Evolutionary conservation across 2,888 invertebrate species (phyloP).

Genomic region (Pyrocoelia pectoralis): DNA sequence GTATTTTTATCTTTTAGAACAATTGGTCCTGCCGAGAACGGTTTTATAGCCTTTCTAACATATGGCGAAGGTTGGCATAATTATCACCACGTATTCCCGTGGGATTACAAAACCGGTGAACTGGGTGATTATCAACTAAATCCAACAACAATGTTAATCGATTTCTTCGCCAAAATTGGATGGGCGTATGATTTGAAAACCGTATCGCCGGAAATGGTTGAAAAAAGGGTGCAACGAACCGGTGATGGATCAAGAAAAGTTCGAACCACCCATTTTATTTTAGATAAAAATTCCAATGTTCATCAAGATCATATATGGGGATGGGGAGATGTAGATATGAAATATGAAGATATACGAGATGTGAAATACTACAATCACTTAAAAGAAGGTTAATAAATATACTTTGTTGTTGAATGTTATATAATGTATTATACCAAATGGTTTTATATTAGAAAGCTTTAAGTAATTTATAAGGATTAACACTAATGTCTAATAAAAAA

Average conservation of each 20-base stretch:
- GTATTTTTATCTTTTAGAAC: conserved; percentile 67
- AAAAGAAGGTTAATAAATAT: too few relatives aligned
- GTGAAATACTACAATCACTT: too few relatives aligned
- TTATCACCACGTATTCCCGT: conserved; percentile 92
- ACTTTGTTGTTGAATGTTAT: too few relatives aligned
- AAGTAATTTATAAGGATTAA: too few relatives aligned
- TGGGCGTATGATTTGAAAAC: conserved; percentile 87
- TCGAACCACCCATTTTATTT: conserved; percentile 42
- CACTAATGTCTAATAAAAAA: too few relatives aligned
- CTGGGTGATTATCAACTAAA: conserved; percentile 64
- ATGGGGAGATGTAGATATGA: conserved; percentile 83
- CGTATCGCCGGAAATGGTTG: conserved; percentile 73
- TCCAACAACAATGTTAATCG: conserved; percentile 51
- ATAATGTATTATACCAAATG: too few relatives aligned
- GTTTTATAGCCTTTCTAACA: conserved; percentile 73
- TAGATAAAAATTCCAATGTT: conserved; percentile 58
- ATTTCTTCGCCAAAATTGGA: conserved; percentile 64
- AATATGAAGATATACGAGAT: conserved; percentile 66
- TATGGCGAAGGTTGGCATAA: conserved; percentile 95
- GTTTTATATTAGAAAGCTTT: too few relatives aligned
- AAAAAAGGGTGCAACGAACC: conserved; percentile 27
- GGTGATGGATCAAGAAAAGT: conserved; percentile 42
- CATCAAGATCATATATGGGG: conserved; percentile 73
- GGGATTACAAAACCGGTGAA: conserved; percentile 93
- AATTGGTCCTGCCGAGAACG: conserved; percentile 83